Conservation (phyloP, 2,113 vertebrate species). For the Sterrhoptilus dennistouni region DNA sequence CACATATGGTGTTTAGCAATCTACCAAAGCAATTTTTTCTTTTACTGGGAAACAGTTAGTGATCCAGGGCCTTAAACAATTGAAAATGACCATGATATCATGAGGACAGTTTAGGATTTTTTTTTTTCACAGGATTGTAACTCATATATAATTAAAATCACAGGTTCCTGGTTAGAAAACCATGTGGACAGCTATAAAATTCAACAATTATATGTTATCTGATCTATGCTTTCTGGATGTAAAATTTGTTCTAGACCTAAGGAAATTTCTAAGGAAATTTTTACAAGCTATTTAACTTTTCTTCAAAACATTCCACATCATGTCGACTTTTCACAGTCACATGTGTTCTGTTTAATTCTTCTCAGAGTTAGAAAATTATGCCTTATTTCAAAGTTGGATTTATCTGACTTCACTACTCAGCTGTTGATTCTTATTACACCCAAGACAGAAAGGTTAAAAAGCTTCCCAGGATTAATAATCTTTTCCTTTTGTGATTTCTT, state of each 20-base stretch:
- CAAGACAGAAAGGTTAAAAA: neutral
- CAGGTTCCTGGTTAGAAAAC: neutral
- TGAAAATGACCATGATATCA: neutral
- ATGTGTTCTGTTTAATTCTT: neutral
- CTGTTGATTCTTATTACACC: neutral
- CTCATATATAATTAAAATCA: neutral
- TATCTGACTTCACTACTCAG: neutral
- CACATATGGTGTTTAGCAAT: neutral
- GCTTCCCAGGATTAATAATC: neutral
- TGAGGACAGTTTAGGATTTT: neutral
- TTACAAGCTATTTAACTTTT: neutral
- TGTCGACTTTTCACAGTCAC: neutral
- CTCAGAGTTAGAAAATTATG: neutral
- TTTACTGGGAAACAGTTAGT: neutral
- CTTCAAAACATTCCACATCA: neutral
- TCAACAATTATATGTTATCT: neutral
- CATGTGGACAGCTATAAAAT: neutral
- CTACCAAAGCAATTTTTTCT: neutral
- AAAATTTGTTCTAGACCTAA: neutral
- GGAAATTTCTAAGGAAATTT: neutral
- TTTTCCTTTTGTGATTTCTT: neutral
- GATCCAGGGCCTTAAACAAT: neutral
- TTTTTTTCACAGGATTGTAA: neutral
- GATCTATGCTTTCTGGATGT: neutral
- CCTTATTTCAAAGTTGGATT: neutral